Evolutionary conservation across 2,888 invertebrate genomes (phyloP), one percentile per base, ranked within the genome.

Genomic region (Macrophya annulata): DNA sequence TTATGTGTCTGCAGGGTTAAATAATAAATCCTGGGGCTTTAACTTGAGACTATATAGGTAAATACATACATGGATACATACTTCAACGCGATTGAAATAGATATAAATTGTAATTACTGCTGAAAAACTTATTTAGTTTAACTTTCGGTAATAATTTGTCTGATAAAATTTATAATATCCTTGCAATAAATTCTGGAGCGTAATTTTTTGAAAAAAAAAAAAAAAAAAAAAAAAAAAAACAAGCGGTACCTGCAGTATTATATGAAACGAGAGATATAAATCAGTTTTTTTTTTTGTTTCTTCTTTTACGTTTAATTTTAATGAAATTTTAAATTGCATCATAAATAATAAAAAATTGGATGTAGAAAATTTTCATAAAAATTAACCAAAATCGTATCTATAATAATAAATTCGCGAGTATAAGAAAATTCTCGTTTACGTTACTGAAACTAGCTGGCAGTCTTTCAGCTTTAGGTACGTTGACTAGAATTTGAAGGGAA

Each of bases 401-500:
- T 0, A 74, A 9, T 0, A 74, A 2, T 74, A 15, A 77, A 55
- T 81, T 62, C 43, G 8, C 21, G 62, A 10, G 15, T 15, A 37
- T 10, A 79, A 43, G 62, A 79, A 43, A 43, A 43, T 62, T 43
- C 62, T 59, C 21, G 4, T 37, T 12, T n/a, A 40, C 21, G 62
- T 62, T 62, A 25, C 51, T 51, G 21, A 62, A 31, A 40, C 43
- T 62, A 43, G n/a, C 25, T 72, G 15, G 37, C n/a, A 81, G 81
- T 37, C n/a, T 59, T 81, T 81, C 59, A 43, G 81, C 40, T 62
- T 45, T 4, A 15, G 43, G 62, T 81, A 15, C 62, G 62, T 81
- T 43, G 62, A 81, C 40, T 40, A 62, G 81, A 81, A 62, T 43
- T 17, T 81, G 81, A 59, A 81, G 62, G 62, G 81, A 81, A 62